Conservation (phyloP, 2,113 vertebrate genomes). For the Dasyurus viverrinus region DNA sequence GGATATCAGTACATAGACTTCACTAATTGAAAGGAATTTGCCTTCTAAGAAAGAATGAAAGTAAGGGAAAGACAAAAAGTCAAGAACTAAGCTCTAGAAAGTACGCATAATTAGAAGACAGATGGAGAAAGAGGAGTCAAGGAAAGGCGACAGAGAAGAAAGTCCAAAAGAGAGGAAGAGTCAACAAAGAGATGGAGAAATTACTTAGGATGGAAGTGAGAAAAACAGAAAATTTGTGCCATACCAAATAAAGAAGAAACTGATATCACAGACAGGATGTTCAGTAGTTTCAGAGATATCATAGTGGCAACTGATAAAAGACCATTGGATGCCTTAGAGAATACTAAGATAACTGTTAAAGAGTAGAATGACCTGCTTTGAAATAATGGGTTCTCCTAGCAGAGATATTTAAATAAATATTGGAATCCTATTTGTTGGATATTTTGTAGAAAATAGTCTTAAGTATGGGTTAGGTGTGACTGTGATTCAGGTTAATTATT, state of each 20-base stretch:
- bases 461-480: background rate
- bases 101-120: background rate
- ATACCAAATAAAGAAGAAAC: background rate
- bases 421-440: background rate
- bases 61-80: background rate
- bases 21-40: background rate
- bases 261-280: background rate
- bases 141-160: background rate
- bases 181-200: background rate
- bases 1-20: too few species aligned
- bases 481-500: background rate
- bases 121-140: background rate
- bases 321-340: background rate
- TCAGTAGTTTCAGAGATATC: background rate
- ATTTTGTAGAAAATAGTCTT: background rate
- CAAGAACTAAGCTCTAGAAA: background rate
- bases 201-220: background rate
- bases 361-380: background rate
- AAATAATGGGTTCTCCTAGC: background rate
- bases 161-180: background rate
- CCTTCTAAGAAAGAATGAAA: background rate
- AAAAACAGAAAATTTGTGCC: background rate
- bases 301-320: background rate
- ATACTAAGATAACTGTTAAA: background rate
- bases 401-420: background rate